A percentile compares a stretch with the other conserved stretches of the same genome.
These are phyloP conservation scores for Eledona agricola DNA, from an alignment of 2,888 invertebrate genomes.

Conservation along the genomic window DNA sequence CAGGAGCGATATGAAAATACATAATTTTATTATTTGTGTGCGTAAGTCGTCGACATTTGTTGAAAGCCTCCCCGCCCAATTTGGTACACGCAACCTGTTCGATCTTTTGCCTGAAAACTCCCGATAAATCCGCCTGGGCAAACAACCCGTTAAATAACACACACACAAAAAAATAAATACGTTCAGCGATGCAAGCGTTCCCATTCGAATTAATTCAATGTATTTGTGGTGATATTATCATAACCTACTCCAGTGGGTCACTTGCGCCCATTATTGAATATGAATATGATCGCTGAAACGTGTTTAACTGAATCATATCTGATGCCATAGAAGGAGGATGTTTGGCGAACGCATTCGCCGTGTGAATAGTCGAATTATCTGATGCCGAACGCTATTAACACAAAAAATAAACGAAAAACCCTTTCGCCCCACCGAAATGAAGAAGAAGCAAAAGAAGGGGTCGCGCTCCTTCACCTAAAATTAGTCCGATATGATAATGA, in stretches of 20 bases:
- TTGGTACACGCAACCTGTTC: constrained; percentile 5
- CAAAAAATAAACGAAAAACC: too few relatives aligned
- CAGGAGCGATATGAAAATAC: too few relatives aligned
- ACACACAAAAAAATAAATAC: constrained; percentile 10
- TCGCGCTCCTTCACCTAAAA: constrained; percentile 14
- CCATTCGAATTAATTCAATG: constrained; percentile 20
- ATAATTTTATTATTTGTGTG: too few relatives aligned
- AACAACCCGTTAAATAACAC: constrained; percentile 35
- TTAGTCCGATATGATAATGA: constrained; percentile 25
- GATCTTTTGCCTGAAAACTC: constrained; percentile 8
- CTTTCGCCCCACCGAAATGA: constrained; percentile 2
- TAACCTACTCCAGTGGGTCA: constrained; percentile 43
- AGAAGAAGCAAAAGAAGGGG: too few relatives aligned
- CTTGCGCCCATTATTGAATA: constrained; percentile 47
- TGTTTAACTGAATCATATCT: constrained; percentile 48
- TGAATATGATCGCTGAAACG: constrained; percentile 50
- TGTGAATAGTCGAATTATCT: constrained; percentile 35
- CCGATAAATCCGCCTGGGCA: constrained; percentile 25
- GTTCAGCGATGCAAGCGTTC: constrained; percentile 29
- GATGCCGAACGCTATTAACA: constrained; percentile 27
- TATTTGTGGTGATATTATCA: constrained; percentile 45
- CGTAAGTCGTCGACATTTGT: too few relatives aligned
- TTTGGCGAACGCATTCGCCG: constrained; percentile 38
- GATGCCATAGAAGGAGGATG: constrained; percentile 49
- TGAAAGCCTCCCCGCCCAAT: too few relatives aligned